A percentile compares a stretch with the other conserved stretches of the same genome.
Evolutionary conservation across 1,140 invertebrate species (phyloP).

Genomic region (Caerostris extrusa): DNA sequence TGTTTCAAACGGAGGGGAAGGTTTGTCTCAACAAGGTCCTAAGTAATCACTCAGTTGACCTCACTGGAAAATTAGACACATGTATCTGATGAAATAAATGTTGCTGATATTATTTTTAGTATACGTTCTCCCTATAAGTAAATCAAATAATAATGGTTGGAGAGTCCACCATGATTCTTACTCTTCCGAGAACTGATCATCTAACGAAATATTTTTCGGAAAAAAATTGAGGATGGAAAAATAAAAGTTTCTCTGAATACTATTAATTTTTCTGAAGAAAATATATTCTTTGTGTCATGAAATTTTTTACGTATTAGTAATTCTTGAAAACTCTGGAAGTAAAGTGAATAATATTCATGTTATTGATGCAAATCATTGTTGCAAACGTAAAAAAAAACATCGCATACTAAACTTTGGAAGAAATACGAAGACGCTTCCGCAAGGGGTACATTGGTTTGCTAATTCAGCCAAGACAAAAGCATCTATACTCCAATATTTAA

Average conservation of each 20-base stretch:
- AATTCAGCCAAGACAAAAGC: no score
- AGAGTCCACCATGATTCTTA: neutral
- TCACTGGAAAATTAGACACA: neutral
- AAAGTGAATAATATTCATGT: neutral
- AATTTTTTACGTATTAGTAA: conserved; percentile 1
- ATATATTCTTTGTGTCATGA: neutral
- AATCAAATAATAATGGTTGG: conserved; percentile 26
- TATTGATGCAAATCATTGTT: no score
- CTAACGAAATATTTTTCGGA: neutral
- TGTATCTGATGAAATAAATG: conserved; percentile 30
- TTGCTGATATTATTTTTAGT: conserved; percentile 26
- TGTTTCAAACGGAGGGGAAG: conserved; percentile 16
- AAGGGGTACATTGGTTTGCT: no score
- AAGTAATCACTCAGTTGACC: conserved; percentile 34
- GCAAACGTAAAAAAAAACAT: no score
- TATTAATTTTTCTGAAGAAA: conserved; percentile 6
- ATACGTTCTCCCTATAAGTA: neutral
- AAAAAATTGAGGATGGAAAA: neutral
- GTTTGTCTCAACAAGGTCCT: no score
- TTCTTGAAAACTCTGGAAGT: neutral
- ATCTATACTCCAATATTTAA: no score
- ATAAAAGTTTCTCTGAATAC: neutral
- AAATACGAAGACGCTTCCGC: no score
- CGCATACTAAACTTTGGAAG: no score
- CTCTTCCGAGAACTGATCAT: conserved; percentile 23